Percentiles rank a stretch among this genome's conserved stretches.
Evolutionary conservation across 1,140 invertebrate species (phyloP).

Genomic region (Lepidostoma basale): DNA sequence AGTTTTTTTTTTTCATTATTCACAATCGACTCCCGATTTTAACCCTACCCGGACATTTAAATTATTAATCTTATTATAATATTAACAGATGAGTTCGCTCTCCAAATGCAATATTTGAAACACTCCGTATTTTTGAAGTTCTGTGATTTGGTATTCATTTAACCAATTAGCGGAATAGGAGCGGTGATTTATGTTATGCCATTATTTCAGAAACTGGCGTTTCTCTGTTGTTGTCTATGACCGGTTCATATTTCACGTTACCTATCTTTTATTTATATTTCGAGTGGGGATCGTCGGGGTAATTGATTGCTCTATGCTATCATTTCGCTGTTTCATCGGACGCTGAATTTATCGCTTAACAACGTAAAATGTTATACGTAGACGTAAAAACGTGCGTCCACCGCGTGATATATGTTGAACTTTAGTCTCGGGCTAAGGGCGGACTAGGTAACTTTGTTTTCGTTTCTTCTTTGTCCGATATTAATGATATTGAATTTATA

Average conservation of each 20-base stretch:
- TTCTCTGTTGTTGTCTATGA: slow-evolving; percentile 23
- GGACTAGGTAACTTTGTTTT: too few species aligned
- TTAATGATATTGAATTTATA: slow-evolving; percentile 26
- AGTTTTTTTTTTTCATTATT: too few species aligned
- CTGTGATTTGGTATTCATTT: slow-evolving; percentile 35
- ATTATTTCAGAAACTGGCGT: slow-evolving; percentile 33
- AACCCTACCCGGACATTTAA: too few species aligned
- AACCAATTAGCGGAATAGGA: slow-evolving; percentile 42
- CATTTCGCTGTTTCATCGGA: slow-evolving; percentile 35
- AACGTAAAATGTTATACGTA: slow-evolving; percentile 22
- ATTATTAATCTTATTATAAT: too few species aligned
- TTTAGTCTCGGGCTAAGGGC: too few species aligned
- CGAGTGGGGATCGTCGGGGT: slow-evolving; percentile 21
- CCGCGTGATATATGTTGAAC: slow-evolving; percentile 1
- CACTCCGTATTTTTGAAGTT: neutral
- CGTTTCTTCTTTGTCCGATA: neutral
- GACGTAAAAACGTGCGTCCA: slow-evolving; percentile 16
- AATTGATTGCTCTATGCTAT: slow-evolving; percentile 41
- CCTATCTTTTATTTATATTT: slow-evolving; percentile 46
- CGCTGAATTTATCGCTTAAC: slow-evolving; percentile 41
- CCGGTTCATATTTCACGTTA: slow-evolving; percentile 36
- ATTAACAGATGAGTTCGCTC: too few species aligned
- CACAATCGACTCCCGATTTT: too few species aligned
- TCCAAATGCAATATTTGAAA: too few species aligned
- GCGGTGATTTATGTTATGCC: slow-evolving; percentile 37